Evolutionary conservation across 2,888 invertebrate species (phyloP), one percentile per base, ranked within the genome.

Genomic region (Podotricha telesiphe): DNA sequence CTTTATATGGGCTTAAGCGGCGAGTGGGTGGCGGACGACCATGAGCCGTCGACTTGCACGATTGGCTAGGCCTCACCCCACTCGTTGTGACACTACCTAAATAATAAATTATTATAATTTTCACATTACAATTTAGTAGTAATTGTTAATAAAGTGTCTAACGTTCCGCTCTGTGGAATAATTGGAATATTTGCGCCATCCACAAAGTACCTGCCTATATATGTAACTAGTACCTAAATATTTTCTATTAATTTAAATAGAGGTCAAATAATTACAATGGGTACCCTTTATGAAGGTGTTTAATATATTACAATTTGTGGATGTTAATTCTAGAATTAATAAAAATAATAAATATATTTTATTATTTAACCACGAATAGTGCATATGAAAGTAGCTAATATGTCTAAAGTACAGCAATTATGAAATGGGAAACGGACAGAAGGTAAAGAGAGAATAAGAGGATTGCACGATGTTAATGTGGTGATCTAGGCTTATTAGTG

Each of bases 21-120:
- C 85, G 88, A 89, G 92, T 93, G 91, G 92, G 92, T 84, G 91
- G 92, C 82, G 82, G 91, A 77, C 87, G 91, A 85, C 91, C 92
- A 82, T 91, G 91, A 92, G 88, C 86, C 80, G 83, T 77, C 76
- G 74, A 82, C 84, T 84, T 81, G 87, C 85, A 83, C 86, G 89
- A 85, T 86, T 86, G 88, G 88, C 84, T 80, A 81, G 81, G 81
- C 81, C 84, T 83, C 82, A 84, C 84, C 83, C 81, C 81, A 69
- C 80, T 80, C 75, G 72, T 86, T 90, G 86, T 89, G 85, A 89
- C 89, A 91, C 81, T 79, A 86, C 80, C 84, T 85, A 80, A 85
- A 87, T 87, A 84, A 86, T 85, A 81, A 86, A 80, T 73, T 68
- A 78, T 78, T 77, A 79, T 74, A 73, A 78, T 77, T 76, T 77